A percentile compares a stretch with the other conserved stretches of the same genome.
These are phyloP conservation scores for Antennarius striatus DNA, from an alignment of 2,113 vertebrate genomes.

Conservation along the genomic window DNA sequence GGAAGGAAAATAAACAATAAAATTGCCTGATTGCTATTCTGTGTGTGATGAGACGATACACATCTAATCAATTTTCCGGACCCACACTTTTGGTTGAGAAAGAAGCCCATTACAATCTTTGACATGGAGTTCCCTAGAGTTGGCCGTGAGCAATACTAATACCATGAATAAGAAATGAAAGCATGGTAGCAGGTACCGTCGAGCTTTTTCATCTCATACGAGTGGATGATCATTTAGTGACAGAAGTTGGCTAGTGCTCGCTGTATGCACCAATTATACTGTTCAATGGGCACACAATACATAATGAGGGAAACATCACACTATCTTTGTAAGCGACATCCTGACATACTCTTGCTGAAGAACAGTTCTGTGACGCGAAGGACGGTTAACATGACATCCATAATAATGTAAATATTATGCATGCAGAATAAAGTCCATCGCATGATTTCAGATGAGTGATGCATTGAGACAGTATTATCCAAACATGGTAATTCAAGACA, in stretches of 20 bases:
- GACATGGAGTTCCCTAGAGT: constrained; percentile 61
- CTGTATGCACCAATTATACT: constrained; percentile 60
- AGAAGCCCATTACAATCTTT: constrained; percentile 61
- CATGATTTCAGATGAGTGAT: constrained; percentile 29
- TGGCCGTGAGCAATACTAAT: constrained; percentile 62
- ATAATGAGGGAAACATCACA: constrained; percentile 48
- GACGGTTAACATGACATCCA: constrained; percentile 50
- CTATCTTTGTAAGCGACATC: constrained; percentile 47
- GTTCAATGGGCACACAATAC: constrained; percentile 44
- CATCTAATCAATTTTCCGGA: constrained; percentile 57
- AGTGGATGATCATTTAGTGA: constrained; percentile 63
- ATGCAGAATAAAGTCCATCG: constrained; percentile 19
- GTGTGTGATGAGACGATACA: constrained; percentile 30
- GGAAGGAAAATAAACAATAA: background rate
- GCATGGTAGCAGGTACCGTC: constrained; percentile 54
- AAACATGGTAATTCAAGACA: constrained; percentile 8
- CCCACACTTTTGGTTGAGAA: constrained; percentile 39
- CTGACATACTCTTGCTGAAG: constrained; percentile 24
- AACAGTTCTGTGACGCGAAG: constrained; percentile 28
- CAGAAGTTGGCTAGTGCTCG: constrained; percentile 61
- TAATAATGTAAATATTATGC: constrained; percentile 55
- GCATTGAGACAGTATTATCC: constrained; percentile 22
- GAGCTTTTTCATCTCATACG: constrained; percentile 54
- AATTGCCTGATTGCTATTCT: constrained; percentile 46
- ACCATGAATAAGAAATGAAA: constrained; percentile 65